These are phyloP conservation scores for Bombus consobrinus DNA, from an alignment of 1,140 invertebrate species.

Conservation along the genomic window DNA sequence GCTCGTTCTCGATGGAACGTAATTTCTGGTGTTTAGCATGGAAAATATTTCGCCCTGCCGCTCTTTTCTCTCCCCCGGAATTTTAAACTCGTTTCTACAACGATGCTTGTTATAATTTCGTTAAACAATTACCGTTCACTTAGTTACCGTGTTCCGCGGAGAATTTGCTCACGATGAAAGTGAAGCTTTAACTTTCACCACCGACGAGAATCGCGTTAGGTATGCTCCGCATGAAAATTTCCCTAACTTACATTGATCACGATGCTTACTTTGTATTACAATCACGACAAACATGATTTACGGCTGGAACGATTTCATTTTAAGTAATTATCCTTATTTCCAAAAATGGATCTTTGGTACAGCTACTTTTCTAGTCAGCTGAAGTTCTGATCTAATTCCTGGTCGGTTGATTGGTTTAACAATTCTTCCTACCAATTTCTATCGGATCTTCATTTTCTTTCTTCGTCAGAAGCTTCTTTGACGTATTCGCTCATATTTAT, in stretches of 20 bases:
- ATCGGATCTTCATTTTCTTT: too few species aligned
- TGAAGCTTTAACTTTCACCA: constrained; percentile 34
- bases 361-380: too few species aligned
- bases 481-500: too few species aligned
- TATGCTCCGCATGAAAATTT: not conserved
- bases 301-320: not conserved
- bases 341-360: not conserved
- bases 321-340: not conserved
- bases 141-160: constrained; percentile 19
- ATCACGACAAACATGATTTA: not conserved
- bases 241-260: not conserved
- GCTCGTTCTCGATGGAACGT: constrained; percentile 26
- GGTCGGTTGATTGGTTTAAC: too few species aligned
- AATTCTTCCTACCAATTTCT: too few species aligned
- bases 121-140: constrained; percentile 39
- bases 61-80: too few species aligned
- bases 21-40: constrained; percentile 17
- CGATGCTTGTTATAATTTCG: constrained; percentile 23
- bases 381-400: too few species aligned
- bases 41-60: constrained; percentile 8
- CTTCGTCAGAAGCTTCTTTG: too few species aligned
- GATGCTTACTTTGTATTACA: not conserved
- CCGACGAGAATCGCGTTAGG: not conserved
- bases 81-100: constrained; percentile 9
- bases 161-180: constrained; percentile 18